Base-by-base conservation (phyloP, 2,113 vertebrate genomes). In the Eurystomus gularis region DNA sequence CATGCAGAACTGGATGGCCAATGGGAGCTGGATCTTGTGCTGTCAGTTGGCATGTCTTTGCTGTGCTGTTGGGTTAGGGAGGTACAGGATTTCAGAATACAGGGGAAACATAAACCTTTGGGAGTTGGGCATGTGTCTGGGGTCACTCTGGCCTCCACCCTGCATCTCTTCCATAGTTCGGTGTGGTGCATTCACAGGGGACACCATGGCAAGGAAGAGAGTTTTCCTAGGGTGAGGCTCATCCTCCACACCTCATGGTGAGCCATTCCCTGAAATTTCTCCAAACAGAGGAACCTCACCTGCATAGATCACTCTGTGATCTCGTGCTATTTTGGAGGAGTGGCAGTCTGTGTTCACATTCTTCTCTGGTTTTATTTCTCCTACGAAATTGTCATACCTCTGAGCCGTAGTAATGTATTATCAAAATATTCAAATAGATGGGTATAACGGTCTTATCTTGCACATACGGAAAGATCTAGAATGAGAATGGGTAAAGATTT, bases 141-240 rank as follows among this genome's bases (percentile, higher is more conserved):
- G 3, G 19, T 69, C 17, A 20, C 26, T 85, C 52, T 92, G 93
- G 58, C 31, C 26, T 82, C 35, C 69, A 77, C 52, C 12, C 39
- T 6, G 1, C 2, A 4, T 29, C 31, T 77, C 25, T 51, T 73
- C 28, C 26, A 4, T 58, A 39, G 46, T 7, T 18, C 10, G 10
- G 10, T 23, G 24, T 73, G 37, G 0, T 6, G 40, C 2, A 2
- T 84, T 93, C 3, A 0, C 23, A 12, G 31, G 6, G 13, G 23
- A 17, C 49, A 31, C 11, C 0, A 3, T 31, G 28, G 35, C 35
- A 37, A 54, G 28, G 44, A 70, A 37, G 19, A 18, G 14, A 17
- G 2, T 13, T 80, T 66, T 69, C n/a, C 17, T 28, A 12, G 15
- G n/a, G 5, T 77, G 26, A 71, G 33, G 20, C 18, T 90, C 31